Percentiles rank a stretch among this genome's conserved stretches.
These are phyloP conservation scores for Otis tarda DNA, from an alignment of 2,113 vertebrate genomes.

Conservation along the genomic window DNA sequence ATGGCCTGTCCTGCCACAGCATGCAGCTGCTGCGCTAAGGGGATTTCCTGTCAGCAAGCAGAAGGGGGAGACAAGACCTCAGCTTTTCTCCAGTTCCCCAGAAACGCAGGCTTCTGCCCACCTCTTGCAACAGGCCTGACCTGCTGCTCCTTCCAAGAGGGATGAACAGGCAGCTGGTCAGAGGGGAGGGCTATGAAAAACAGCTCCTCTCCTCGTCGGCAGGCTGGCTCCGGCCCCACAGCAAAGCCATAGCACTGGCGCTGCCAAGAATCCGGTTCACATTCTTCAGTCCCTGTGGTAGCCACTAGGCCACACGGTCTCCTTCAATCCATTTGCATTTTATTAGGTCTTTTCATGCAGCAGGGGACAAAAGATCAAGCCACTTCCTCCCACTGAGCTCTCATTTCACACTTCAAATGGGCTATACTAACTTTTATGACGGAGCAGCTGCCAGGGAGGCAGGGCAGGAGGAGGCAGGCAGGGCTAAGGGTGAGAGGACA, in stretches of 20 bases:
- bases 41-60: conserved; percentile 19
- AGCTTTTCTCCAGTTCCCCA: conserved; percentile 1
- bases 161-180: neutral
- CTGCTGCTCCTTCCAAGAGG: neutral
- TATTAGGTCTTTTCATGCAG: conserved; percentile 61
- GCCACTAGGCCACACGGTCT: conserved; percentile 44
- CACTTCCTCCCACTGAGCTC: conserved; percentile 53
- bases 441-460: conserved; percentile 38
- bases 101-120: neutral
- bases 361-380: conserved; percentile 57
- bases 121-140: neutral
- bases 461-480: neutral
- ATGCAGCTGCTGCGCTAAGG: neutral
- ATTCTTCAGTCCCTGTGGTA: conserved; percentile 40
- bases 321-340: conserved; percentile 58
- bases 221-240: neutral
- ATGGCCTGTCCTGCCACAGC: neutral
- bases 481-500: neutral
- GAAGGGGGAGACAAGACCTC: conserved; percentile 61
- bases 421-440: conserved; percentile 41
- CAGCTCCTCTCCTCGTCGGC: neutral
- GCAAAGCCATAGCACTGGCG: neutral
- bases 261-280: conserved; percentile 8
- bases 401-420: conserved; percentile 67
- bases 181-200: neutral